phyloP scores from a whole-genome alignment of 1,140 invertebrate species.

The Micrasema minimum region DNA sequence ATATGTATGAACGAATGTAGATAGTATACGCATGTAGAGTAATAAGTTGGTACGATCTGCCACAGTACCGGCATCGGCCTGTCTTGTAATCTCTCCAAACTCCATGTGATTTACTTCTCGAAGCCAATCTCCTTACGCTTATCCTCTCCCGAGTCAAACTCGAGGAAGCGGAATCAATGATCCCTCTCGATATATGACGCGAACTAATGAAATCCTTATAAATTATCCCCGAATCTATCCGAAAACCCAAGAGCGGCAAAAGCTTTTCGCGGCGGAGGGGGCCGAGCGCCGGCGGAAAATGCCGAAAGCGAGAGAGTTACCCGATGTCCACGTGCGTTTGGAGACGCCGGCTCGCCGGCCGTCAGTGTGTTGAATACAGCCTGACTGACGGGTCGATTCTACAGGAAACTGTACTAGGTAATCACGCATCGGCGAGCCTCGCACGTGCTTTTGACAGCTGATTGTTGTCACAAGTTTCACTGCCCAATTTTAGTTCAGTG shows the following conservation, averaged over 20 bases:
- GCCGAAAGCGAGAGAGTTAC: constrained; percentile 16
- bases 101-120: constrained; percentile 25
- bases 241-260: constrained; percentile 8
- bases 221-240: constrained; percentile 33
- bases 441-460: constrained; percentile 46
- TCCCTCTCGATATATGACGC: constrained; percentile 34
- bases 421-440: background rate
- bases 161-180: constrained; percentile 31
- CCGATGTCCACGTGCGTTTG: constrained; percentile 31
- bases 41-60: no score
- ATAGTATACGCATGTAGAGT: no score
- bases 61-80: background rate
- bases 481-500: constrained; percentile 10
- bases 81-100: constrained; percentile 16
- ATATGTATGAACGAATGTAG: no score
- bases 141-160: constrained; percentile 33
- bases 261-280: constrained; percentile 16
- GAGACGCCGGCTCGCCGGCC: constrained; percentile 34
- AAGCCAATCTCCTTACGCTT: constrained; percentile 24
- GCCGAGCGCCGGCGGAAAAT: constrained; percentile 33
- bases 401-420: constrained; percentile 38
- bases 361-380: constrained; percentile 42
- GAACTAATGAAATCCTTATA: constrained; percentile 38
- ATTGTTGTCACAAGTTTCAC: constrained; percentile 22
- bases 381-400: constrained; percentile 42